Base-by-base conservation (phyloP, 2,113 vertebrate species). In the Opisthocomus hoazin region DNA sequence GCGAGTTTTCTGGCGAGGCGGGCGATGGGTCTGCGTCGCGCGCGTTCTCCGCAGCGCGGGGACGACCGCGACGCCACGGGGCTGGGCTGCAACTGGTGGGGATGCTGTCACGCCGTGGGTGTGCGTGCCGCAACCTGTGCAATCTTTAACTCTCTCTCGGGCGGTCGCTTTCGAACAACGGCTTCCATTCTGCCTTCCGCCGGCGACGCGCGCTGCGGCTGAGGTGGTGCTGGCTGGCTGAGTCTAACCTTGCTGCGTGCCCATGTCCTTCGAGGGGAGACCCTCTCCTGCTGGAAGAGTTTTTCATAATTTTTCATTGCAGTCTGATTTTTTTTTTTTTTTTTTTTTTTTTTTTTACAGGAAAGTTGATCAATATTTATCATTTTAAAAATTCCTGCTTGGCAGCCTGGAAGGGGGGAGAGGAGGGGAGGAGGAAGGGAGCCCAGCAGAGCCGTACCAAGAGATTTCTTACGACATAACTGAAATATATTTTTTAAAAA, bases 331-430 rank as follows among this genome's bases (percentile, higher is more conserved):
- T 63, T 9, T 8, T 37, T 78, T 34, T 30, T 20, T 9, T 16
- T 12, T 10, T 50, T 63, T 27, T 45, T 57, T 27, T 13, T 19
- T 60, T 8, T 48, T 12, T n/a, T 9, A 19, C 41, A 64, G 51
- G 85, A 64, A 93, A 89, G 80, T 90, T 90, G 86, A 94, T 93
- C 88, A 81, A 76, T 96, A 96, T 90, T 95, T 95, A 87, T 94
- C 34, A 65, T 91, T 92, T 81, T 86, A 58, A 65, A 89, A 89
- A 84, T 80, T 88, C 56, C 88, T 81, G 45, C 32, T 79, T 91
- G 84, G 81, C 84, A 85, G 87, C 61, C 16, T 60, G 74, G 30
- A 24, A 76, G 56, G 69, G 45, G 57, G 71, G 80, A 46, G 87
- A 79, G 74, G 48, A 78, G 65, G 80, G 51, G 87, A 79, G 74